Percentiles rank a stretch among this genome's conserved stretches.
Conservation (phyloP, 2,888 invertebrate species). For the Cheilosia urbana region DNA sequence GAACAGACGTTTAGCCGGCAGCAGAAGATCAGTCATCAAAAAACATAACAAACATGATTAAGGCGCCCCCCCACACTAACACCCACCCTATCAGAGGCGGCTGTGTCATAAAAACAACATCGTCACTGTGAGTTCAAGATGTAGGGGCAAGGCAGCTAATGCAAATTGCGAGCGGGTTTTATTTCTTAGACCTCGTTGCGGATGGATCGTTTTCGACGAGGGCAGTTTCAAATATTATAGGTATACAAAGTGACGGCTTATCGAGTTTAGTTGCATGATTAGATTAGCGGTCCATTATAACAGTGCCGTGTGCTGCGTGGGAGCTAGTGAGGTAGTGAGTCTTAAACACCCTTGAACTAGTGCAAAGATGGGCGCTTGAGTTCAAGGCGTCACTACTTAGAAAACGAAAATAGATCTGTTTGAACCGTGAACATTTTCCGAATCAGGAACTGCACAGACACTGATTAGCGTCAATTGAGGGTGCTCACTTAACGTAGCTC, state of each 20-base stretch:
- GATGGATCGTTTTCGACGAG: conserved; percentile 4
- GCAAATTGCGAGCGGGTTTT: conserved; percentile 1
- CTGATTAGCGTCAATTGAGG: conserved; percentile 50
- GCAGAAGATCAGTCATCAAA: conserved; percentile 37
- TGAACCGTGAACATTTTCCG: conserved; percentile 3
- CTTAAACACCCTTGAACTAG: conserved; percentile 41
- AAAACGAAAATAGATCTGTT: conserved; percentile 32
- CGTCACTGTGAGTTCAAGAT: conserved; percentile 63
- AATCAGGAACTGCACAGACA: conserved; percentile 56
- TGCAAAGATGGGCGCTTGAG: conserved; percentile 16
- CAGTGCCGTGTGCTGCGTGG: conserved; percentile 12
- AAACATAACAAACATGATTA: conserved; percentile 50
- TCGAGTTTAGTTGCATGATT: conserved; percentile 42
- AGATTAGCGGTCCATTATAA: conserved; percentile 48
- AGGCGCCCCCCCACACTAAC: not conserved
- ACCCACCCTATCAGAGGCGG: not conserved
- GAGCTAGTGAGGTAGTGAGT: conserved; percentile 1
- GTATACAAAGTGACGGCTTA: conserved; percentile 52
- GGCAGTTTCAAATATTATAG: conserved; percentile 28
- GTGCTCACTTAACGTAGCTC: conserved; percentile 47
- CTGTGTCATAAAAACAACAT: conserved; percentile 5
- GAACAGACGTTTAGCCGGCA: conserved; percentile 53
- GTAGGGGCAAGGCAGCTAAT: conserved; percentile 65
- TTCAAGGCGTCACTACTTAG: conserved; percentile 51
- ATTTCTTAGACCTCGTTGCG: conserved; percentile 15